Evolutionary conservation across 2,113 vertebrate genomes (phyloP).

Genomic region (Heliornis fulica): DNA sequence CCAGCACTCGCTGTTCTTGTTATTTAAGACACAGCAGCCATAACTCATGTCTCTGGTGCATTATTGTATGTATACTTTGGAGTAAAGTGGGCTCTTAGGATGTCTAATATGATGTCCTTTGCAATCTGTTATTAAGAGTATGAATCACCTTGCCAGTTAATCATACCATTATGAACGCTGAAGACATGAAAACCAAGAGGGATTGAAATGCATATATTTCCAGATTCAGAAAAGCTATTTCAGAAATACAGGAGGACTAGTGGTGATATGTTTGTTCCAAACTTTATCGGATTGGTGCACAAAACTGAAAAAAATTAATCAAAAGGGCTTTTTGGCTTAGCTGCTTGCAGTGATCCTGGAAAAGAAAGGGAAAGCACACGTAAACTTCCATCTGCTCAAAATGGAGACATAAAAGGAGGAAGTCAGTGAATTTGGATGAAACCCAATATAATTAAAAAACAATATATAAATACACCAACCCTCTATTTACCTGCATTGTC

Average conservation of each 20-base stretch:
- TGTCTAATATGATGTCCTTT: conserved; percentile 69
- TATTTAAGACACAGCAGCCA: conserved; percentile 60
- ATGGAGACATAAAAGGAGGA: background rate
- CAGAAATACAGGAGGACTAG: conserved; percentile 26
- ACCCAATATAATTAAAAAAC: conserved; percentile 32
- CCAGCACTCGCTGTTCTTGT: conserved; percentile 54
- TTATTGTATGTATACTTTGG: conserved; percentile 64
- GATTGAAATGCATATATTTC: conserved; percentile 49
- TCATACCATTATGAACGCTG: conserved; percentile 68
- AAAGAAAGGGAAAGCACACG: background rate
- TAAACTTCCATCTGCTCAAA: background rate
- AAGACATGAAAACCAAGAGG: conserved; percentile 61
- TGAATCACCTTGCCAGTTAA: conserved; percentile 69
- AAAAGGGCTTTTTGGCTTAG: background rate
- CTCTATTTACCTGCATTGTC: conserved; percentile 43
- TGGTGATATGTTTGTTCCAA: background rate
- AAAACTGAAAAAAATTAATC: background rate
- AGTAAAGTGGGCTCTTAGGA: conserved; percentile 67
- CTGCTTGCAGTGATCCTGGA: background rate
- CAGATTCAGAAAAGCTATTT: conserved; percentile 58
- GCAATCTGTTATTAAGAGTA: conserved; percentile 72
- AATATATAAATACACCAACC: conserved; percentile 36
- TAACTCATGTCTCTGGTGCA: conserved; percentile 70
- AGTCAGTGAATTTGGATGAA: background rate
- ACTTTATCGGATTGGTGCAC: background rate